These are phyloP conservation scores for Drosophila sucinea DNA, from an alignment of 1,140 invertebrate species.

Conservation along the genomic window DNA sequence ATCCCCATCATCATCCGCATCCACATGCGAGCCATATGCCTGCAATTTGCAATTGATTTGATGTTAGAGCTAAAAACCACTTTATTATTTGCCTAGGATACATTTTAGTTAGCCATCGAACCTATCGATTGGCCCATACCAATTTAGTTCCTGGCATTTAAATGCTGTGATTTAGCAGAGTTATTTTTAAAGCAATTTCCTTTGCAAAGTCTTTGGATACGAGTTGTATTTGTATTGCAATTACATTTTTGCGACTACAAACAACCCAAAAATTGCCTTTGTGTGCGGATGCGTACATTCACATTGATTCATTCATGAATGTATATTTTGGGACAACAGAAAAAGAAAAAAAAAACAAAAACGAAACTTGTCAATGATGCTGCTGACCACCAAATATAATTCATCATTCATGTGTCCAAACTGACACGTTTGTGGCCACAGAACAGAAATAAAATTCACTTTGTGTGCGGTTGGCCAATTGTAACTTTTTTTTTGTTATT, in stretches of 20 bases:
- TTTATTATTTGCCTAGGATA: conserved; percentile 31
- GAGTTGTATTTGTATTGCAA: neutral
- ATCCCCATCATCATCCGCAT: conserved; percentile 7
- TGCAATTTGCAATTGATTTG: conserved; percentile 67
- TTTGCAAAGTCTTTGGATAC: conserved; percentile 1
- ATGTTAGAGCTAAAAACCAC: conserved; percentile 37
- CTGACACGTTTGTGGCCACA: conserved; percentile 79
- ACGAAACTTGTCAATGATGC: conserved; percentile 10
- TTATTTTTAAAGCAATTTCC: neutral
- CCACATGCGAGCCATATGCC: conserved; percentile 2
- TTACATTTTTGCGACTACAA: neutral
- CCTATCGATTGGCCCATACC: neutral
- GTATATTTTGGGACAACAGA: neutral
- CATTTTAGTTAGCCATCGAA: conserved; percentile 15
- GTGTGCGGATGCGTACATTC: neutral
- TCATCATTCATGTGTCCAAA: conserved; percentile 79
- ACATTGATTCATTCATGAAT: neutral
- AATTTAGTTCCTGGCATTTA: neutral
- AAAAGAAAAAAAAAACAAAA: neutral
- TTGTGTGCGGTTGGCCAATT: conserved; percentile 70
- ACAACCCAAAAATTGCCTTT: neutral
- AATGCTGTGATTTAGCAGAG: neutral
- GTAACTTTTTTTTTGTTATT: conserved; percentile 52
- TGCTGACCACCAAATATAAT: conserved; percentile 64
- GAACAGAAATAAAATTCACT: conserved; percentile 76